phyloP scores from a whole-genome alignment of 2,113 vertebrate species.

The Lycaon pictus region DNA sequence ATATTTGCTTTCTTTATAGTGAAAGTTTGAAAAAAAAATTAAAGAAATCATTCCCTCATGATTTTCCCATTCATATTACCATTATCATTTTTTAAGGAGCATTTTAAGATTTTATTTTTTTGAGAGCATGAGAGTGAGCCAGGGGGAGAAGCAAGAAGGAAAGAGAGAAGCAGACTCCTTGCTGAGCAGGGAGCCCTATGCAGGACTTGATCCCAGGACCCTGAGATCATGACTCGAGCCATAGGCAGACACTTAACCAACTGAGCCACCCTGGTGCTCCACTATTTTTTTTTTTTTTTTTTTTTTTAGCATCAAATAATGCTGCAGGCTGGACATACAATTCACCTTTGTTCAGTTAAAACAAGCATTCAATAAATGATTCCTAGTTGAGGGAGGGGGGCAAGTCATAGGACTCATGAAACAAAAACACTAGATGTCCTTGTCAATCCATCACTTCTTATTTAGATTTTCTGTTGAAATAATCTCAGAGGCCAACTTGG shows the following conservation, averaged over 20 bases:
- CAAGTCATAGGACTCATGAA: not conserved
- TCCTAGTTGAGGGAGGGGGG: not conserved
- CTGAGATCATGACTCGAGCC: too few relatives aligned
- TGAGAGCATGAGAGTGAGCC: too few relatives aligned
- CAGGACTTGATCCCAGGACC: too few relatives aligned
- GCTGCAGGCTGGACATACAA: not conserved
- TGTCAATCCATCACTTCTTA: not conserved
- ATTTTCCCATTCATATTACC: not conserved
- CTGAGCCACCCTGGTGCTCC: too few relatives aligned
- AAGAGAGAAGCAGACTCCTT: too few relatives aligned
- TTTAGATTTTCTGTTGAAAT: constrained; percentile 40
- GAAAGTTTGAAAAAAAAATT: not conserved
- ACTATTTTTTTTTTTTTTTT: not conserved
- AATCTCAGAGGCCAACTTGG: not conserved
- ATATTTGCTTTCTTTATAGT: not conserved
- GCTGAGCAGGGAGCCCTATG: too few relatives aligned
- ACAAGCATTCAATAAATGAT: not conserved
- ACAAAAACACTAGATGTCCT: not conserved
- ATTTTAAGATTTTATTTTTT: too few relatives aligned
- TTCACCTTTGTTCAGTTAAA: not conserved
- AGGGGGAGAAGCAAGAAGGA: too few relatives aligned
- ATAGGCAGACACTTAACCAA: too few relatives aligned
- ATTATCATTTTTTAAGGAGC: not conserved
- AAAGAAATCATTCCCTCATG: not conserved
- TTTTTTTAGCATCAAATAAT: not conserved